phyloP scores from a whole-genome alignment of 2,888 invertebrate species.

The Pyrocoelia pectoralis region DNA sequence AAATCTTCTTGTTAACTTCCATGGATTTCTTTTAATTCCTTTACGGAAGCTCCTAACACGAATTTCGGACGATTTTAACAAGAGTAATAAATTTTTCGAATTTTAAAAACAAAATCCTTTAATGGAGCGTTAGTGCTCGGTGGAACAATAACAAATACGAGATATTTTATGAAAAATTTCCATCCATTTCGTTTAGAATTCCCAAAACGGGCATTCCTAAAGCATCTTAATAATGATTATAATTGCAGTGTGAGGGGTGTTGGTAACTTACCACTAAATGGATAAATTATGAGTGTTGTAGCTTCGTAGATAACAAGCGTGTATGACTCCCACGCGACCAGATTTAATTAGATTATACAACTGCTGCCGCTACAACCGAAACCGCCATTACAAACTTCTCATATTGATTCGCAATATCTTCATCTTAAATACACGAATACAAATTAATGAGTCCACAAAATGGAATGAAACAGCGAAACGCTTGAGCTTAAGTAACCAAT shows the following conservation, averaged over 20 bases:
- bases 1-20: slow-evolving; percentile 7
- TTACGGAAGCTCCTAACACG: not conserved
- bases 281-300: slow-evolving; percentile 57
- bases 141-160: no score
- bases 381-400: slow-evolving; percentile 19
- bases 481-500: no score
- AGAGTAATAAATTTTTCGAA: not conserved
- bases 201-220: slow-evolving; percentile 12
- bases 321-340: slow-evolving; percentile 54
- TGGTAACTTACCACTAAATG: slow-evolving; percentile 50
- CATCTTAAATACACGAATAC: not conserved
- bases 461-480: no score
- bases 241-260: slow-evolving; percentile 29
- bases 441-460: not conserved
- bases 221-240: slow-evolving; percentile 27
- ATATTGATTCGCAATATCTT: slow-evolving; percentile 24
- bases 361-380: slow-evolving; percentile 37
- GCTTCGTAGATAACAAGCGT: slow-evolving; percentile 57
- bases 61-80: not conserved
- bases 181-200: slow-evolving; percentile 7
- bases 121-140: no score
- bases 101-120: not conserved
- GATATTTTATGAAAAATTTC: not conserved
- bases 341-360: slow-evolving; percentile 59
- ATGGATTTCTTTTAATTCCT: slow-evolving; percentile 11